These are phyloP conservation scores for Cantharis flavilabris DNA, from an alignment of 2,888 invertebrate species.

Conservation along the genomic window DNA sequence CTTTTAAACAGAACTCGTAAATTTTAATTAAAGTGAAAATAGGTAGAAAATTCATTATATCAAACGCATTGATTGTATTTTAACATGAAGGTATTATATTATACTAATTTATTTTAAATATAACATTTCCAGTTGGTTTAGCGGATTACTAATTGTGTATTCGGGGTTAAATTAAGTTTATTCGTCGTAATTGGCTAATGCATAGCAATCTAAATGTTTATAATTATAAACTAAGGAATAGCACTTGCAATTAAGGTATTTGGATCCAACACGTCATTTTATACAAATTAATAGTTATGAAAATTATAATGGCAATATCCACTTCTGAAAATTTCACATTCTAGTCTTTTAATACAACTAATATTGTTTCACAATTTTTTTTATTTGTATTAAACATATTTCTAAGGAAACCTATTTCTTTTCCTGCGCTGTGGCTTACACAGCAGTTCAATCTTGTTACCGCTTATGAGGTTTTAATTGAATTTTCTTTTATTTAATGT, in stretches of 20 bases:
- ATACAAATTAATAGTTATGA: background rate
- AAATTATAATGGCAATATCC: background rate
- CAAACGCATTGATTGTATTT: background rate
- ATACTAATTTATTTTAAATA: background rate
- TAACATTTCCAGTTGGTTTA: constrained; percentile 20
- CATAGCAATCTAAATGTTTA: background rate
- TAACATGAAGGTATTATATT: background rate
- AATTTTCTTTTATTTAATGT: constrained; percentile 1
- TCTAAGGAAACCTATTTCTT: background rate
- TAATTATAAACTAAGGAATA: background rate
- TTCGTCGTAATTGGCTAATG: constrained; percentile 16
- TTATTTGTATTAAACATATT: background rate
- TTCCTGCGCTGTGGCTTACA: background rate
- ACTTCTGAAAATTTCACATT: too few relatives aligned
- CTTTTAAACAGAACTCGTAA: background rate
- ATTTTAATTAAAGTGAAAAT: background rate
- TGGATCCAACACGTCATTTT: background rate
- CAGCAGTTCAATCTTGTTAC: constrained; percentile 1
- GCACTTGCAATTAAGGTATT: background rate
- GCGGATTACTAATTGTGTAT: constrained; percentile 18
- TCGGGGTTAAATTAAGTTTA: constrained; percentile 22
- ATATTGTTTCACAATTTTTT: background rate
- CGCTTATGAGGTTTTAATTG: constrained; percentile 4
- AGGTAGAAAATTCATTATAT: background rate
- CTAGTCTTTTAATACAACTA: background rate